Base-by-base conservation (phyloP, 2,113 vertebrate genomes). In the Pitta sordida region DNA sequence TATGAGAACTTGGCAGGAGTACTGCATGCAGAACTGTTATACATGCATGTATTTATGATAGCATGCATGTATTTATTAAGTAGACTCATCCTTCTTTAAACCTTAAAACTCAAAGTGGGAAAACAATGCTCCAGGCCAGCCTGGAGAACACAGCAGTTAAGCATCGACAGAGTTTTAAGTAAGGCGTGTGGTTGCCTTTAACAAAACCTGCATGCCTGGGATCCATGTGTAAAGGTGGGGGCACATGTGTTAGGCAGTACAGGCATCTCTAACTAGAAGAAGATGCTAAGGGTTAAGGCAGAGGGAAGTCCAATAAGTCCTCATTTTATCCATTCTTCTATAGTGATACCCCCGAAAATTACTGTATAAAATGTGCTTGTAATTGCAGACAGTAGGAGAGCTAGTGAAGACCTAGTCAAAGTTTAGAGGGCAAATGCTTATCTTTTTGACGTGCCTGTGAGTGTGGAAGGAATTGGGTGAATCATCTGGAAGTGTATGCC, bases 391-490 rank as follows among this genome's bases (percentile, higher is more conserved):
- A 34, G 49, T 36, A 79, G 51, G 52, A 94, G 77, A 91, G 52
- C 44, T 73, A 37, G 83, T 29, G 69, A 92, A 90, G 77, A 96
- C 36, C 63, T 68, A 86, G 84, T 52, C 64, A 88, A 91, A 94
- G n/a, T 83, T 89, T 67, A 68, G 63, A 77, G 36, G 27, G 75
- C 13, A 68, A 86, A 60, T 83, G 55, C 41, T 74, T 53, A 5
- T 39, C 36, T 85, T 21, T 68, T 52, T 73, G 64, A n/a, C 2
- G 4, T 80, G 36, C 24, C 63, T 60, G 0, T 22, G 53, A 55
- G 29, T 3, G 11, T n/a, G 76, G 62, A 73, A 65, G 32, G 36
- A 87, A 39, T 9, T 51, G 59, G 48, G 36, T 17, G 74, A 77
- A 90, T 81, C 58, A 77, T 56, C 70, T 70, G 63, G 48, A 65